Percentiles rank a stretch among this genome's conserved stretches.
Evolutionary conservation across 2,888 invertebrate species (phyloP).

Genomic region (Mellilla xanthometata): DNA sequence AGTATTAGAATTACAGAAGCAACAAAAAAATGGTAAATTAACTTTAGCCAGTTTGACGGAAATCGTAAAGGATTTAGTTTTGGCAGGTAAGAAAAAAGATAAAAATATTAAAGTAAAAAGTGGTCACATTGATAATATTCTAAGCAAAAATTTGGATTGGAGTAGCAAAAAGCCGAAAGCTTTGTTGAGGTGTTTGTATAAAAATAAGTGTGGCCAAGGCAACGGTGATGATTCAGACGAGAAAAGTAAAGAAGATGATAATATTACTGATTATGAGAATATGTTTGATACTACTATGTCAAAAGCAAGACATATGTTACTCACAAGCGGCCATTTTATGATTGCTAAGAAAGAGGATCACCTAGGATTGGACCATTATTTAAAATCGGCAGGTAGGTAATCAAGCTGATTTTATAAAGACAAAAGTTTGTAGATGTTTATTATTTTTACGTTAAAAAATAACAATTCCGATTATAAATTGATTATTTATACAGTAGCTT

Average conservation of each 20-base stretch:
- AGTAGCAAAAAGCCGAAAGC: not conserved
- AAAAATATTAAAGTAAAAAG: too few species aligned
- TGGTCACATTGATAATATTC: not conserved
- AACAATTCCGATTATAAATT: too few species aligned
- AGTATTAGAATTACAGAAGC: too few species aligned
- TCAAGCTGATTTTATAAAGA: too few species aligned
- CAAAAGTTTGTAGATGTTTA: too few species aligned
- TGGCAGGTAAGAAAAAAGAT: too few species aligned
- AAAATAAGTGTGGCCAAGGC: not conserved
- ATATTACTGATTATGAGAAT: too few species aligned
- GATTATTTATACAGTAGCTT: too few species aligned
- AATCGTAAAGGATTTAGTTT: too few species aligned
- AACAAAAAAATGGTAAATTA: not conserved
- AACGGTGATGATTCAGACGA: not conserved
- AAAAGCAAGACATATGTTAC: not conserved
- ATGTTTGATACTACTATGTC: not conserved
- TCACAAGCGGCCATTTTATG: not conserved
- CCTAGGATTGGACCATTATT: not conserved
- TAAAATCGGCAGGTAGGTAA: not conserved
- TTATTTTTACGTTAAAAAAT: too few species aligned
- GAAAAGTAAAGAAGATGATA: too few species aligned
- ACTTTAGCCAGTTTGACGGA: too few species aligned
- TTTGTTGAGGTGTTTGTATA: not conserved
- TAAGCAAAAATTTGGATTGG: slow-evolving; percentile 22
- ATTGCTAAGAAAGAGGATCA: not conserved